Evolutionary conservation across 2,797 vertebrate genomes (phyloP).

Genomic region (Melanotaenia nigrans): DNA sequence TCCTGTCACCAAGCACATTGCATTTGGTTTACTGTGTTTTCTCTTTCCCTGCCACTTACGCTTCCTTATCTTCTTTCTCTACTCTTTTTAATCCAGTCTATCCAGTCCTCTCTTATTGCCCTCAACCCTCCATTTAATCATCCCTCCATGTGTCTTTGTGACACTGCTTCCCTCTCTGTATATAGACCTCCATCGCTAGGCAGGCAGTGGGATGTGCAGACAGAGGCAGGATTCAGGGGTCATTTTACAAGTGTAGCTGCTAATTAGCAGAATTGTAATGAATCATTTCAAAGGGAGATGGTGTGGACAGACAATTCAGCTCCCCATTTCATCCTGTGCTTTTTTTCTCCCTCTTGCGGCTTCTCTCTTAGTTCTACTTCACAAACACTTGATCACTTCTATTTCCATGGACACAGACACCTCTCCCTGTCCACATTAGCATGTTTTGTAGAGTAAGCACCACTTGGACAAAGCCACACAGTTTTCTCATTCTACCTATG

Average conservation of each 20-base stretch:
- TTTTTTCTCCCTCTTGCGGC: conserved; percentile 26
- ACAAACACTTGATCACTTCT: conserved; percentile 68
- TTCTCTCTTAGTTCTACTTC: conserved; percentile 58
- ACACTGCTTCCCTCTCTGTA: conserved; percentile 28
- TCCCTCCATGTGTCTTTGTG: conserved; percentile 24
- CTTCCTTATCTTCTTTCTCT: conserved; percentile 43
- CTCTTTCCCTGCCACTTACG: conserved; percentile 15
- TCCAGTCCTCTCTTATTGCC: conserved; percentile 37
- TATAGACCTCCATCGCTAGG: conserved; percentile 42
- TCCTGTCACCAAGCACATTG: conserved; percentile 55
- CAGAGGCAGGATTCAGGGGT: conserved; percentile 68
- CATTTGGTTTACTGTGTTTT: conserved; percentile 43
- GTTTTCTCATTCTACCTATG: conserved; percentile 71
- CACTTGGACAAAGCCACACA: conserved; percentile 70
- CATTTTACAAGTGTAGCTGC: conserved; percentile 71
- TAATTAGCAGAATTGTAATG: conserved; percentile 75
- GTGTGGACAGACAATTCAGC: conserved; percentile 54
- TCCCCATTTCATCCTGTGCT: conserved; percentile 53
- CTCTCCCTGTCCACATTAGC: conserved; percentile 63
- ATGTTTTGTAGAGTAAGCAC: conserved; percentile 62
- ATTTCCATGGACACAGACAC: conserved; percentile 68
- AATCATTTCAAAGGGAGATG: conserved; percentile 70
- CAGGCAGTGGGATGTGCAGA: conserved; percentile 50
- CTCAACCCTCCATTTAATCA: conserved; percentile 45
- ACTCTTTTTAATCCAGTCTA: conserved; percentile 38